phyloP scores from a whole-genome alignment of 2,113 vertebrate genomes.

The Coturnix japonica region DNA sequence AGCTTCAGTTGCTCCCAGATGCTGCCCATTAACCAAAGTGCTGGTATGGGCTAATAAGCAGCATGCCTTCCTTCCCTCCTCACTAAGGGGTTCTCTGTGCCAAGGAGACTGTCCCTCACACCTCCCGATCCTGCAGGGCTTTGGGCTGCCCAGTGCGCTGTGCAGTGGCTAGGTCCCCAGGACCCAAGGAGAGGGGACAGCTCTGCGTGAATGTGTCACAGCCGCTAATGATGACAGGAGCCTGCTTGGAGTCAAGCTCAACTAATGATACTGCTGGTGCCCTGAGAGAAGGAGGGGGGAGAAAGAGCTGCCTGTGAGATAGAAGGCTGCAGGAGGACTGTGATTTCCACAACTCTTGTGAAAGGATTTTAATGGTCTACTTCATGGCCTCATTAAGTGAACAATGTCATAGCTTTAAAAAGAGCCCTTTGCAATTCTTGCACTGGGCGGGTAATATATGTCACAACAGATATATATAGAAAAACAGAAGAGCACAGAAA shows the following conservation, averaged over 20 bases:
- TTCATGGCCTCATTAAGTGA: constrained; percentile 1
- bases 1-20: neutral
- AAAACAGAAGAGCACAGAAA: neutral
- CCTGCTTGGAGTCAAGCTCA: neutral
- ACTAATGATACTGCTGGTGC: neutral
- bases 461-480: neutral
- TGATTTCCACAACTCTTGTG: neutral
- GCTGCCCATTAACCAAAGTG: neutral
- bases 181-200: neutral
- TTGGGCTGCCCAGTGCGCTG: rapidly evolving
- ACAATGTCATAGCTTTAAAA: constrained; percentile 14
- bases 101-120: rapidly evolving
- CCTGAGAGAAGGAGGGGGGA: neutral
- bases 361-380: neutral
- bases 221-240: neutral
- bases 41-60: neutral
- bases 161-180: neutral
- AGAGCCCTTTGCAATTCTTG: neutral
- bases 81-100: neutral
- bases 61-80: neutral
- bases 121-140: neutral
- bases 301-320: neutral
- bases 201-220: neutral
- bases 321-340: neutral
- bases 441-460: neutral